Evolutionary conservation across 1,140 invertebrate species (phyloP).

Genomic region (Euura saliciscinereae): DNA sequence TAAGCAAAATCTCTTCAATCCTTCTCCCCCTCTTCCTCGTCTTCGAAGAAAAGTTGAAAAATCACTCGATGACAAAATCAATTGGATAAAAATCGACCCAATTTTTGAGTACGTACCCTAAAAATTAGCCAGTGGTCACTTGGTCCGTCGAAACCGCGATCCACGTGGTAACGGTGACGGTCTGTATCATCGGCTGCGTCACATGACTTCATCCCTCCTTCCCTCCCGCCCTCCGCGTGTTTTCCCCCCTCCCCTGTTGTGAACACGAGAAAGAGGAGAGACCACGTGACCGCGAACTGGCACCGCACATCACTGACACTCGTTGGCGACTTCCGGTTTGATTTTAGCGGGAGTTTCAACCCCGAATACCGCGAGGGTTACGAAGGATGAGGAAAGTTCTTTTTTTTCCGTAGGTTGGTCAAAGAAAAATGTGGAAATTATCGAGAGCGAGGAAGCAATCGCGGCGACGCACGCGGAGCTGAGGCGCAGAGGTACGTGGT

Average conservation of each 20-base stretch:
- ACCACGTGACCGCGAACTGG: slow-evolving; percentile 47
- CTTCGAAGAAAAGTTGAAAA: not conserved
- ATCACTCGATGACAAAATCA: not conserved
- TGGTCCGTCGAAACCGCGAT: not conserved
- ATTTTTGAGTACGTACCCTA: not conserved
- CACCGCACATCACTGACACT: slow-evolving; percentile 35
- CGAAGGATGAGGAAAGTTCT: not conserved
- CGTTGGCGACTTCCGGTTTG: not conserved
- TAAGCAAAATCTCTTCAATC: too few species aligned
- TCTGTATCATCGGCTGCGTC: not conserved
- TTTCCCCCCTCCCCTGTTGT: not conserved
- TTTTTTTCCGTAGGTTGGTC: not conserved
- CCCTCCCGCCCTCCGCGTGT: slow-evolving; percentile 15
- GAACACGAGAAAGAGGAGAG: slow-evolving; percentile 12
- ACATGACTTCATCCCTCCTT: slow-evolving; percentile 1
- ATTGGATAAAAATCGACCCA: not conserved
- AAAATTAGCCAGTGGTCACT: not conserved
- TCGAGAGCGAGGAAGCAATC: not conserved
- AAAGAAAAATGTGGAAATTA: not conserved
- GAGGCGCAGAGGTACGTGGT: slow-evolving; percentile 11
- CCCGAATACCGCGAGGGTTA: not conserved
- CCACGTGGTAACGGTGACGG: not conserved
- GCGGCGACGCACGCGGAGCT: not conserved
- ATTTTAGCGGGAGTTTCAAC: not conserved
- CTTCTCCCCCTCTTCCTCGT: too few species aligned